phyloP scores from a whole-genome alignment of 2,888 invertebrate genomes.

The Dynastes hyllus region DNA sequence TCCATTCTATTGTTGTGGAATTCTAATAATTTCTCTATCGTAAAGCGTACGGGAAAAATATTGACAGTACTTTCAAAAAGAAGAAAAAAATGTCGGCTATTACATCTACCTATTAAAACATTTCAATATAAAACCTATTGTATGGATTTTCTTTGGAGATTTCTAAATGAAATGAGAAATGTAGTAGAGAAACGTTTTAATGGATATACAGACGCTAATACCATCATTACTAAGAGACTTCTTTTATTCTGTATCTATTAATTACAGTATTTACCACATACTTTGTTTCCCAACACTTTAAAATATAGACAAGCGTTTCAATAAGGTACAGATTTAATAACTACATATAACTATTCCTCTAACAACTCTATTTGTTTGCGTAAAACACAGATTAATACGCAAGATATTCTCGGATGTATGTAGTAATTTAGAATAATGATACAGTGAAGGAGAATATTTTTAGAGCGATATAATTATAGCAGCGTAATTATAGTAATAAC shows the following conservation, averaged over 20 bases:
- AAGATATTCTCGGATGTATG: neutral
- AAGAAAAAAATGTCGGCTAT: neutral
- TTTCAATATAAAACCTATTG: neutral
- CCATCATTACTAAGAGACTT: neutral
- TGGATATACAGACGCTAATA: conserved; percentile 20
- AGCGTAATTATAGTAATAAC: conserved; percentile 34
- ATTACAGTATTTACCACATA: conserved; percentile 21
- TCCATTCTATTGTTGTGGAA: conserved; percentile 8
- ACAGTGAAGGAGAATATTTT: conserved; percentile 24
- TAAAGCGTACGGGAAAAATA: neutral
- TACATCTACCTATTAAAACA: neutral
- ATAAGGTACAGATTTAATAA: conserved; percentile 13
- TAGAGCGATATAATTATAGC: conserved; percentile 16
- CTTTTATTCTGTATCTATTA: conserved; percentile 13
- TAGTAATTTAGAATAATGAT: conserved; percentile 38
- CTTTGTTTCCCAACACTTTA: neutral
- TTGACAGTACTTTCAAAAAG: conserved; percentile 1
- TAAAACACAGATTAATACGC: conserved; percentile 24
- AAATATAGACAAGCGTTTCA: neutral
- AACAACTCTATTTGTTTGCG: conserved; percentile 41
- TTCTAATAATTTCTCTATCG: neutral
- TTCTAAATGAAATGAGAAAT: conserved; percentile 14
- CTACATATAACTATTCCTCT: conserved; percentile 12
- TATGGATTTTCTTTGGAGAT: neutral
- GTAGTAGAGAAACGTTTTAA: conserved; percentile 20